Base-by-base conservation (phyloP, 2,797 vertebrate genomes). In the Myiotriccus ornatus region DNA sequence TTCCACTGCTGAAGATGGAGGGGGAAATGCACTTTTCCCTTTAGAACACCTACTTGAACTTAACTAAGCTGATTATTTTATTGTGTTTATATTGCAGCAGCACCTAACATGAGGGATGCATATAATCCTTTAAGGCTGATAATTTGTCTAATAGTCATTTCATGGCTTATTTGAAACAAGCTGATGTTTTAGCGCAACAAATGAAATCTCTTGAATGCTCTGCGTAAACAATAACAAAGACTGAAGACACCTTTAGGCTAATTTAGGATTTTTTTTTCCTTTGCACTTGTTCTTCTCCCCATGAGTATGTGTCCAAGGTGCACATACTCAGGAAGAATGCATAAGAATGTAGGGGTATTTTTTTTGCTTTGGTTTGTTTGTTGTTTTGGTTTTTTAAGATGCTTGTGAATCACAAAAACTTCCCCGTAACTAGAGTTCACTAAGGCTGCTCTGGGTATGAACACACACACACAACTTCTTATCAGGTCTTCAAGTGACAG, bases 91-190 rank as follows among this genome's bases (percentile, higher is more conserved):
- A 67, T 2, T 90, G 74, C 88, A 84, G 77, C 81, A 84, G 84
- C 63, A 89, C 68, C 83, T 62, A 67, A 56, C 24, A 90, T 83
- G 78, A 89, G 73, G 89, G 86, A 92, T 74, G 75, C 41, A 19
- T 22, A 37, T 81, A 95, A 95, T 89, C 81, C 81, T 94, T 87
- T 84, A 89, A 95, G 60, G 83, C 81, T 74, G 86, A 81, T 93
- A 90, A 95, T 92, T 85, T 93, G 50, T 86, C 77, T 91, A 93
- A 90, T 9, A 91, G 80, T 60, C 34, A 90, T 94, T 94, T 90
- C 92, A 95, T 62, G 81, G 93, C 56, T 94, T 95, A 86, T 93
- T 90, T 93, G 41, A 87, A 97, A 91, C 70, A 89, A 84, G 56
- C 41, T 89, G 90, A 94, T 82, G 55, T 68, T 62, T 41, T 60